Conservation (phyloP, 2,797 vertebrate genomes). For the Eulemur coronatus region DNA sequence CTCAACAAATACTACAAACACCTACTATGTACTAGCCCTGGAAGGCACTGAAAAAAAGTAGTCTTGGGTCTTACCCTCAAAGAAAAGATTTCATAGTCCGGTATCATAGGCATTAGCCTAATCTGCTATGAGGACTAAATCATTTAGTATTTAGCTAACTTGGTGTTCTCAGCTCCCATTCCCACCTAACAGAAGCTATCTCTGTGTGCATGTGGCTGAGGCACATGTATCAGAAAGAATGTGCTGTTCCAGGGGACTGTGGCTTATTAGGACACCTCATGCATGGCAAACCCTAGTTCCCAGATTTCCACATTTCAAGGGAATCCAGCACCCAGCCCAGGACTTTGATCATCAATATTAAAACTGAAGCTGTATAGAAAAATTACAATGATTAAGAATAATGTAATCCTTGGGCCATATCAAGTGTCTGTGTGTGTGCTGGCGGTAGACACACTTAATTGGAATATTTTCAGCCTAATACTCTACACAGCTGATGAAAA, state of each 20-base stretch:
- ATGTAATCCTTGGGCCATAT: background rate
- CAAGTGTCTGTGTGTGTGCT: background rate
- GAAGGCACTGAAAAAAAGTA: background rate
- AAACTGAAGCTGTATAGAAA: background rate
- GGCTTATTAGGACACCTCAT: background rate
- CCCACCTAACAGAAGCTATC: background rate
- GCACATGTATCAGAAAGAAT: background rate
- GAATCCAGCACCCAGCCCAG: background rate
- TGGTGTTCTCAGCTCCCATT: background rate
- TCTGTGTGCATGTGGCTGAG: background rate
- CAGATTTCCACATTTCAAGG: background rate
- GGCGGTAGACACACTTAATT: background rate
- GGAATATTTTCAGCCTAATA: background rate
- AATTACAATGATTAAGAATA: background rate
- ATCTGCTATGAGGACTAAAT: background rate
- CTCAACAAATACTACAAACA: slow-evolving; percentile 13
- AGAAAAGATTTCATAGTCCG: background rate
- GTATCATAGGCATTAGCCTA: background rate
- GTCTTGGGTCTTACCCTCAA: background rate
- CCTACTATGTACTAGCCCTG: background rate
- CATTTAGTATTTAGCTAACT: background rate
- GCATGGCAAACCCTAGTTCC: background rate
- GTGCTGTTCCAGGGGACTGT: background rate
- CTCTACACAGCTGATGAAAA: background rate
- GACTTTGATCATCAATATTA: background rate